Conservation (phyloP, 1,140 invertebrate species). For the Zophobas morio region DNA sequence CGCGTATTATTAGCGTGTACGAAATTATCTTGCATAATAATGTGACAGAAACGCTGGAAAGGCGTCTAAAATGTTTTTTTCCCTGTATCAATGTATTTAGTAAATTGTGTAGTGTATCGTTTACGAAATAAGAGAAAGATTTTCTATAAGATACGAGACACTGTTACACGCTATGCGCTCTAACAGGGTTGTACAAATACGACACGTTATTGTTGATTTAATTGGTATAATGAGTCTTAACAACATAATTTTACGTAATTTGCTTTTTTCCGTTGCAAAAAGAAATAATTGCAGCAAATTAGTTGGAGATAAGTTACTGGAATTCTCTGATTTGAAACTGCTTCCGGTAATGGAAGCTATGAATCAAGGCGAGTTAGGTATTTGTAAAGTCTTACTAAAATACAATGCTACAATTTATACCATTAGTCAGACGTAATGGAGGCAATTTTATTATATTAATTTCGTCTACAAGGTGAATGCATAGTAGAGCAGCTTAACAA, state of each 20-base stretch:
- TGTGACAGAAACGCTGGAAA: slow-evolving; percentile 18
- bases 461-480: too few species aligned
- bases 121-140: slow-evolving; percentile 8
- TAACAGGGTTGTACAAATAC: neutral
- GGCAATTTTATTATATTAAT: too few species aligned
- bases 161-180: neutral
- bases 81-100: neutral
- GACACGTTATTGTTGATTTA: slow-evolving; percentile 16
- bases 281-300: neutral
- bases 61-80: slow-evolving; percentile 6
- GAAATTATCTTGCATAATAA: slow-evolving; percentile 28
- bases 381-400: too few species aligned
- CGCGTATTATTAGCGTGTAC: slow-evolving; percentile 30
- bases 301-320: neutral
- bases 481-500: too few species aligned
- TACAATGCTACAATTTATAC: too few species aligned
- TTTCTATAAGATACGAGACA: neutral
- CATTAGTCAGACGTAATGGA: too few species aligned
- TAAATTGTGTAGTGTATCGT: neutral
- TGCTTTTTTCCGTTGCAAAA: slow-evolving; percentile 10
- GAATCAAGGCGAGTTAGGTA: neutral
- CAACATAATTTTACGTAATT: slow-evolving; percentile 21
- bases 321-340: neutral
- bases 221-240: slow-evolving; percentile 22
- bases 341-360: neutral